Evolutionary conservation across 1,140 invertebrate species (phyloP).

Genomic region (Drosophila ogumai): DNA sequence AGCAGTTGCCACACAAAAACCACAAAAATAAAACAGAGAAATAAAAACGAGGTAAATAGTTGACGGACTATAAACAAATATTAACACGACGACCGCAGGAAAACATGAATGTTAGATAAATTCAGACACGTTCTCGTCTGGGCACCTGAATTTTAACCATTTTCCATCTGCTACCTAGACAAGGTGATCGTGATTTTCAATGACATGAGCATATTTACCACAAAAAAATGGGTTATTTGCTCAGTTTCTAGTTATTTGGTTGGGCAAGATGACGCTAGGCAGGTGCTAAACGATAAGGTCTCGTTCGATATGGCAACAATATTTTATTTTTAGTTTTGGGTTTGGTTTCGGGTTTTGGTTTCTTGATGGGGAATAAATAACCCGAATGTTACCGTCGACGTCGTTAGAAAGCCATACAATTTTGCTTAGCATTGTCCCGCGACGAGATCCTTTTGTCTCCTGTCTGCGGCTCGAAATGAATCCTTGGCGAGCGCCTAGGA

Average conservation of each 20-base stretch:
- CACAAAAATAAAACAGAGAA: background rate
- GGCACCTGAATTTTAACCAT: slow-evolving; percentile 56
- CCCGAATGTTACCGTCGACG: slow-evolving; percentile 18
- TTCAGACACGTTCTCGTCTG: slow-evolving; percentile 52
- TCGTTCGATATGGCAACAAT: slow-evolving; percentile 25
- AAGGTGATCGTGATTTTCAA: slow-evolving; percentile 72
- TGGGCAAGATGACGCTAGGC: slow-evolving; percentile 37
- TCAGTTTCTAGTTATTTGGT: slow-evolving; percentile 21
- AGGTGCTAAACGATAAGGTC: slow-evolving; percentile 73
- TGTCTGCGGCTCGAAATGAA: slow-evolving; percentile 32
- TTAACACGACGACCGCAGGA: slow-evolving; percentile 46
- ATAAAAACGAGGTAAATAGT: slow-evolving; percentile 51
- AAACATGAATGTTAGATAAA: slow-evolving; percentile 58
- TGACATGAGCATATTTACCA: slow-evolving; percentile 77
- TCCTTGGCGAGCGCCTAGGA: slow-evolving; percentile 41
- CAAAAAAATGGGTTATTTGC: slow-evolving; percentile 75
- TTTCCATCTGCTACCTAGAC: slow-evolving; percentile 24
- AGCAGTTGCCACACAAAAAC: slow-evolving; percentile 50
- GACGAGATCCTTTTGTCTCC: slow-evolving; percentile 30
- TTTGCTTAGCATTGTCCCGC: slow-evolving; percentile 54
- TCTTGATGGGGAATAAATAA: slow-evolving; percentile 32
- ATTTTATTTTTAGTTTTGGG: background rate
- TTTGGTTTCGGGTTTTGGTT: slow-evolving; percentile 6
- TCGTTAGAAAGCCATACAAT: slow-evolving; percentile 60
- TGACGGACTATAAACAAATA: slow-evolving; percentile 60